These are phyloP conservation scores for Gallinago solitaria DNA, from an alignment of 2,797 vertebrate species.

Conservation along the genomic window DNA sequence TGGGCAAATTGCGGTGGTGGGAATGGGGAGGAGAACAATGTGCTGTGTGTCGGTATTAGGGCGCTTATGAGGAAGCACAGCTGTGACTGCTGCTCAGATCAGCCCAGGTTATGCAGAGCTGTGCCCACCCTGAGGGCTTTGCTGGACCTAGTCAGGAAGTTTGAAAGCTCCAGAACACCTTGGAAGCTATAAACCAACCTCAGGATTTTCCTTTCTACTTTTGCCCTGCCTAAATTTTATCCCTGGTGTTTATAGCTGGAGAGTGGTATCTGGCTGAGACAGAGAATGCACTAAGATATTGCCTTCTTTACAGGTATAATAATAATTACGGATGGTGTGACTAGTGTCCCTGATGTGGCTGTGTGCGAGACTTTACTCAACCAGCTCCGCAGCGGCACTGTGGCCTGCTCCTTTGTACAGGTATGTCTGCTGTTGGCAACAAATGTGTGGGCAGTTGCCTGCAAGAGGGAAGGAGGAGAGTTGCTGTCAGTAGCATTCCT, in stretches of 20 bases:
- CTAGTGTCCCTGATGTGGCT: conserved; percentile 94
- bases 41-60: rapidly evolving
- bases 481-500: background rate
- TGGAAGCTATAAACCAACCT: background rate
- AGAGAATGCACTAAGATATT: background rate
- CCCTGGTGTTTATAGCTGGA: background rate
- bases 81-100: background rate
- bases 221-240: background rate
- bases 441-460: background rate
- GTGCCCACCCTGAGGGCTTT: background rate
- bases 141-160: background rate
- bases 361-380: conserved; percentile 95
- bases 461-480: background rate
- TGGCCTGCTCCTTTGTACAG: conserved; percentile 97
- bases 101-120: background rate
- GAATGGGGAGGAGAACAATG: background rate
- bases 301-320: conserved; percentile 86
- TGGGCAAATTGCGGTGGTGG: background rate
- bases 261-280: background rate
- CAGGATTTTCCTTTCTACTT: background rate
- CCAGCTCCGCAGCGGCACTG: conserved; percentile 94
- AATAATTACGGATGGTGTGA: conserved; percentile 97
- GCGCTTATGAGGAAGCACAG: background rate
- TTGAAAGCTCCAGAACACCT: background rate
- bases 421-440: conserved; percentile 64